These are phyloP conservation scores for Promerops cafer DNA, from an alignment of 2,113 vertebrate species.

Conservation along the genomic window DNA sequence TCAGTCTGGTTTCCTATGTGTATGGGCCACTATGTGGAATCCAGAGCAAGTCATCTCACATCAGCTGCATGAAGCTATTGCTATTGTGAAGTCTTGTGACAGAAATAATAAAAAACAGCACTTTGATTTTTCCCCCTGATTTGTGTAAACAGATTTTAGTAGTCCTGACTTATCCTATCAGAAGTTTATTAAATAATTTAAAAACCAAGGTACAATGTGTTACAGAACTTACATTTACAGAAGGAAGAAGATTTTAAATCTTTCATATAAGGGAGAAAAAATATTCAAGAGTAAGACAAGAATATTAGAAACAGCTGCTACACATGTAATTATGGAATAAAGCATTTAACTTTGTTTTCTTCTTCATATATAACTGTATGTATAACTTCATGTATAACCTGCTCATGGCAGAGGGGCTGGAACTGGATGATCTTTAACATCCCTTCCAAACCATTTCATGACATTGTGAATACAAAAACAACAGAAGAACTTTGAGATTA, in stretches of 20 bases:
- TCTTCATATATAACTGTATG: background rate
- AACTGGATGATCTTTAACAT: background rate
- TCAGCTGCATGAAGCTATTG: background rate
- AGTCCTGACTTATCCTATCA: background rate
- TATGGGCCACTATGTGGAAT: background rate
- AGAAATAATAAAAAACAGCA: background rate
- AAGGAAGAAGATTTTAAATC: background rate
- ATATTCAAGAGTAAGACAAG: background rate
- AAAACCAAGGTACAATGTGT: background rate
- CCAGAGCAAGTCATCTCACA: background rate
- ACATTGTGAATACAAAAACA: background rate
- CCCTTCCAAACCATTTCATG: background rate
- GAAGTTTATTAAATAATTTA: background rate
- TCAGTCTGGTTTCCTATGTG: background rate
- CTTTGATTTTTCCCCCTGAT: background rate
- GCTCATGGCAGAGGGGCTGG: background rate
- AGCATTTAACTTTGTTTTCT: background rate
- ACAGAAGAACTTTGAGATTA: background rate
- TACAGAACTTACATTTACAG: background rate
- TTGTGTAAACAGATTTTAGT: background rate
- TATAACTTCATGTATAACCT: background rate
- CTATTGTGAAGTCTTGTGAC: background rate
- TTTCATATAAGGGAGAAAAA: background rate
- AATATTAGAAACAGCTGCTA: background rate
- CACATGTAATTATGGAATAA: background rate